Base-by-base conservation (phyloP, 2,888 invertebrate species). In the Polydrusus cervinus region DNA sequence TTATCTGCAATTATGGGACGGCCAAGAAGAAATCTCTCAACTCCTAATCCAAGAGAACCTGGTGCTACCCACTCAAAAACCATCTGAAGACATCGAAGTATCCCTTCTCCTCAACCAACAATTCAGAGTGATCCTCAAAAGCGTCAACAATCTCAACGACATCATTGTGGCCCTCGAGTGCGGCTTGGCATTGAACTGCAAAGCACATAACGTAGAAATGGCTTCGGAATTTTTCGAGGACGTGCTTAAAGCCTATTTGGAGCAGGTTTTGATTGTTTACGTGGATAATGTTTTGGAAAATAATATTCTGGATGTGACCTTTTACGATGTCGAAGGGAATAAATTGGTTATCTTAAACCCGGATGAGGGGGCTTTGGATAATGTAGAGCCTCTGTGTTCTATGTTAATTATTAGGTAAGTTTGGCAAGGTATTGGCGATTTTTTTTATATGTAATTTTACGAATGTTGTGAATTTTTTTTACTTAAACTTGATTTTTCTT, bases 291-390 rank as follows among this genome's bases (percentile, higher is more conserved):
- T 89, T 14, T 82, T 86, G 13, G 85, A 87, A 77, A 85, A 87
- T 71, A 85, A 87, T 73, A 87, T 86, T 76, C 86, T 94, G 77
- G 88, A 92, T 70, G 89, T 93, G 70, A 91, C 92, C 2, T 86
- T 95, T 3, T 93, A 93, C 82, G 89, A 91, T 71, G 82, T 82
- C 5, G 87, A 86, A 0, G 90, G 90, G 9, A 84, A 85, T 16
- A 90, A 90, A 81, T 84, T 91, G 2, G 82, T 87, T 0, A 85
- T 90, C 51, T 86, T 91, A 71, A 86, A 87, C 43, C 90, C 90
- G 0, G 90, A 91, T 78, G 89, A 89, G 75, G 90, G 88, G 40
- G 89, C 90, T 0, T 89, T 87, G 80, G 89, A 89, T 18, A 86
- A 87, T 34, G 89, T 91, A 0, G 80, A 87, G 82, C 75, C 89